Base-by-base conservation (phyloP, 2,888 invertebrate species). In the Leptopilina drosophilae region DNA sequence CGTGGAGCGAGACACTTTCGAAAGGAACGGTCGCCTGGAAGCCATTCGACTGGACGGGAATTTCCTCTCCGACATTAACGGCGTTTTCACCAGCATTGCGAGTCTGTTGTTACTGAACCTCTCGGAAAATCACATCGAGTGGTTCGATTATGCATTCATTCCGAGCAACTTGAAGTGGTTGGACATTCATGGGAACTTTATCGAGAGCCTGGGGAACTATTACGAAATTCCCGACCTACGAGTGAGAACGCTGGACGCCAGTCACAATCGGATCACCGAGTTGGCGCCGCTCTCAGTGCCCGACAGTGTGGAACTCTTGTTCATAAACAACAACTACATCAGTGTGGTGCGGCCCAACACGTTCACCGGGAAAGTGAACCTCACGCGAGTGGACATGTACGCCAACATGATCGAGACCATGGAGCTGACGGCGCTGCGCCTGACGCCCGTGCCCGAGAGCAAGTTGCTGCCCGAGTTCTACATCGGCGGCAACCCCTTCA, bases 61-160 rank as follows among this genome's bases (percentile, higher is more conserved):
- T 92, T 96, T 95, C 90, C 93, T 98, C 85, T 95, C 96, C 75
- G 97, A 98, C 90, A 96, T 98, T 88, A 97, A 98, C 92, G 97
- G 97, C 15, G 96, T 97, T 81, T 97, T 98, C 90, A 95, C 97
- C 56, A 96, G 97, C 80, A 93, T 98, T 46, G 95, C 96, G n/a
- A 96, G 96, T 85, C 93, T 98, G 81, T 93, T 97, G 89, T 96
- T 97, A 96, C 93, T 98, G 80, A 98, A 98, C 92, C 93, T 98
- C 77, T 97, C 97, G 64, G 97, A 97, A 93, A 98, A 98, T 93
- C 97, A 97, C 93, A 93, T 98, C 89, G 96, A 96, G 86, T 97
- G 97, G 97, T 98, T 98, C 92, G 98, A 98, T 92, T 98, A 97
- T 91, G 97, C 97, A 77, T 97, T 98, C 91, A 95, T 98, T 88